phyloP scores from a whole-genome alignment of 1,140 invertebrate genomes.

The Plutomurus gul region DNA sequence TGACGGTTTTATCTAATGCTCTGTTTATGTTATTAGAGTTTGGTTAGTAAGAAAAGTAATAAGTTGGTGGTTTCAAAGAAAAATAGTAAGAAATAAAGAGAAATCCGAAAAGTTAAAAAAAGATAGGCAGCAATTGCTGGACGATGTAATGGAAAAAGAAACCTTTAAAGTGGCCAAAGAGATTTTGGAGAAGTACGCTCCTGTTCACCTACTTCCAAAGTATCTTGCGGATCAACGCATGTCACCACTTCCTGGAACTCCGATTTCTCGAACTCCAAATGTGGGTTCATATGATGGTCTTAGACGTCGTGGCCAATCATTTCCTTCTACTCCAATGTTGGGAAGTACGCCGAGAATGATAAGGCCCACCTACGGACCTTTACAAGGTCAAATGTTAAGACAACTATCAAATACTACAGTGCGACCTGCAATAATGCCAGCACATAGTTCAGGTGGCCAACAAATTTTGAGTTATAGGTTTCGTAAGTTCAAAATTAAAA shows the following conservation, averaged over 20 bases:
- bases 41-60: slow-evolving; percentile 75
- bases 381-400: slow-evolving; percentile 18
- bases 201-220: slow-evolving; percentile 64
- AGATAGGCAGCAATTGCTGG: slow-evolving; percentile 86
- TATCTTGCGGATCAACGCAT: slow-evolving; percentile 47
- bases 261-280: slow-evolving; percentile 20
- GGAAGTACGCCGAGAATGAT: slow-evolving; percentile 17
- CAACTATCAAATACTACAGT: slow-evolving; percentile 27
- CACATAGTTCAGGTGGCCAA: not conserved
- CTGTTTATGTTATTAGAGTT: slow-evolving; percentile 66
- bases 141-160: slow-evolving; percentile 96
- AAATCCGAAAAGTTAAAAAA: slow-evolving; percentile 73
- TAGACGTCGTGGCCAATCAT: slow-evolving; percentile 1
- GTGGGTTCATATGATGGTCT: slow-evolving; percentile 35
- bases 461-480: not conserved
- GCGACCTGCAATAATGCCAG: slow-evolving; percentile 30
- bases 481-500: not conserved
- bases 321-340: slow-evolving; percentile 19
- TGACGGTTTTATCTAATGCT: slow-evolving; percentile 46
- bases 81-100: slow-evolving; percentile 77
- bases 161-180: slow-evolving; percentile 95
- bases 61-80: slow-evolving; percentile 84
- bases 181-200: slow-evolving; percentile 86
- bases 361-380: not conserved
- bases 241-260: slow-evolving; percentile 14